Conservation (phyloP, 2,888 invertebrate genomes). For the Lucinisca nassula region DNA sequence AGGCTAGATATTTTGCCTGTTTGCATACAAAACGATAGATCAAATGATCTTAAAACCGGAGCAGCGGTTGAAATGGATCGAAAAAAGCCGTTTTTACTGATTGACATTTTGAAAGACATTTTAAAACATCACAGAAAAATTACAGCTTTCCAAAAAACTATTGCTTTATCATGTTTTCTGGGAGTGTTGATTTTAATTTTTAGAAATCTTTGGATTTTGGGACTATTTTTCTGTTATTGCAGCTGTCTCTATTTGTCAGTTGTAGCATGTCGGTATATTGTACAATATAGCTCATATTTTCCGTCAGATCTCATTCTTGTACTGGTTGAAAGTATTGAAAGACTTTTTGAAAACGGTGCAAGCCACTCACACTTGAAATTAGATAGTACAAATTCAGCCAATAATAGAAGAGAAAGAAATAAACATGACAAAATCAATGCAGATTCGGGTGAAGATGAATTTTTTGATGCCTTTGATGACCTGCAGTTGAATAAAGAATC, state of each 20-base stretch:
- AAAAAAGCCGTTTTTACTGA: background rate
- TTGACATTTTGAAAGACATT: constrained; percentile 50
- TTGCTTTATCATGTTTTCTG: constrained; percentile 55
- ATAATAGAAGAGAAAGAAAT: background rate
- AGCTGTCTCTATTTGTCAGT: constrained; percentile 33
- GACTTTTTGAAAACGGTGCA: background rate
- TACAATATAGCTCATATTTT: constrained; percentile 7
- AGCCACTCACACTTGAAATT: background rate
- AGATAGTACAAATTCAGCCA: background rate
- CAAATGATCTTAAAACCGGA: background rate
- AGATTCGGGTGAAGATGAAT: background rate
- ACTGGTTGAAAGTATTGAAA: constrained; percentile 14
- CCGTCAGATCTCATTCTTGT: constrained; percentile 48
- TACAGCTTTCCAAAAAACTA: constrained; percentile 71
- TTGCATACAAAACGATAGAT: too few relatives aligned
- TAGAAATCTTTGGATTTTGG: constrained; percentile 45
- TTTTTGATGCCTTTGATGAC: constrained; percentile 15
- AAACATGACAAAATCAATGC: background rate
- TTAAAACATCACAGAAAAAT: constrained; percentile 68
- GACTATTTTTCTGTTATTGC: constrained; percentile 34
- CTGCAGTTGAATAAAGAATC: background rate
- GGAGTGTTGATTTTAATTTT: constrained; percentile 53
- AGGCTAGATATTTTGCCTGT: background rate
- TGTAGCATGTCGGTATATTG: constrained; percentile 24
- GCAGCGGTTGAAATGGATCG: background rate